Base-by-base conservation (phyloP, 2,888 invertebrate genomes). In the Habroteleia sp. region DNA sequence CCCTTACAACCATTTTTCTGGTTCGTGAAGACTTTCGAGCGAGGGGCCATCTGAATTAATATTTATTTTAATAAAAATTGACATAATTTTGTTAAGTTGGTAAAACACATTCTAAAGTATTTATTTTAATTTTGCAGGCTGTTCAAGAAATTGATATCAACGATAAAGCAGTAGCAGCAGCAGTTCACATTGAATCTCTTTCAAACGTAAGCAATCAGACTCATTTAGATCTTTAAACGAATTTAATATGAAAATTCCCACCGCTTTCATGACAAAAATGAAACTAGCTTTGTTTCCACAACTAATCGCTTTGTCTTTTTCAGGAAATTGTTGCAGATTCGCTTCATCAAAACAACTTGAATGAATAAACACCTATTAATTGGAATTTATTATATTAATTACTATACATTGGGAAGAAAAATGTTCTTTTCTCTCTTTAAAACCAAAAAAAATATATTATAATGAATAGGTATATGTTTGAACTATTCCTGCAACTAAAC, bases 401-500 rank as follows among this genome's bases (percentile, higher is more conserved):
- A n/a, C n/a, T n/a, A n/a, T n/a, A n/a, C n/a, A n/a, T 87, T 88
- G 86, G 85, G 85, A 87, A 87, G 85, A 88, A 72, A 35, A 62
- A 87, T 84, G 81, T 87, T 87, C 58, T 87, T 87, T 87, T 87
- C 85, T 87, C 86, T 88, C 88, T 86, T 87, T 87, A 88, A 88
- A 88, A 88, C 87, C 88, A 87, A 88, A 88, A 81, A 76, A 87
- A 78, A 72, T 56, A 74, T 85, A 85, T 83, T 87, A 87, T 88
- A 88, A 87, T 86, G 86, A 86, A 88, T 87, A 88, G 86, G 86
- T 88, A 87, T 88, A 87, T 86, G 87, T 88, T 88, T 87, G 88
- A 87, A 88, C 86, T 87, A 87, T 88, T 88, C 86, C 87, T 87
- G 83, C 85, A 87, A 88, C 82, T 82, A 85, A 87, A 85, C 84